Conservation (phyloP, 2,888 invertebrate species). For the Drosophila cognata region DNA sequence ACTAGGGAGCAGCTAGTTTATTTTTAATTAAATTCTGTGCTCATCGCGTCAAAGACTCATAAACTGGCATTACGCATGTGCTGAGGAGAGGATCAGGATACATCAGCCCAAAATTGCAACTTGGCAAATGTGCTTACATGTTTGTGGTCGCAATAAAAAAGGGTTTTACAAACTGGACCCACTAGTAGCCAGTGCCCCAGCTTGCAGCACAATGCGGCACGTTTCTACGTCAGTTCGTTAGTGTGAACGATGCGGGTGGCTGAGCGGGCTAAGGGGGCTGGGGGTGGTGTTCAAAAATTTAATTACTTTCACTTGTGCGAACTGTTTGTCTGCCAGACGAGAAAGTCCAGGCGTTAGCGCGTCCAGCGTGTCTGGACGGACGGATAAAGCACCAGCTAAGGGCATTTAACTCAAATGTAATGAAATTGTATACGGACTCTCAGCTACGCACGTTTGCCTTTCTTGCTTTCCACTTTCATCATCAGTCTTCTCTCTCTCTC, state of each 20-base stretch:
- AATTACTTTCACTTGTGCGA: conserved; percentile 79
- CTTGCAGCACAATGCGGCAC: conserved; percentile 38
- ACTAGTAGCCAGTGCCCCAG: conserved; percentile 12
- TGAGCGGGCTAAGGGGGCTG: background rate
- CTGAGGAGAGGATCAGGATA: conserved; percentile 17
- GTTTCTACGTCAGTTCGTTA: conserved; percentile 67
- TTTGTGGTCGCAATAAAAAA: conserved; percentile 71
- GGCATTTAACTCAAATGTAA: conserved; percentile 77
- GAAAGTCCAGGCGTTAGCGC: conserved; percentile 3
- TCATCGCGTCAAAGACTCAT: conserved; percentile 51
- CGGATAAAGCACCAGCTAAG: conserved; percentile 55
- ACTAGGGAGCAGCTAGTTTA: conserved; percentile 48
- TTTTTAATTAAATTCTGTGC: conserved; percentile 72
- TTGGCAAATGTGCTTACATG: conserved; percentile 73
- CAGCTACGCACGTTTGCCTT: conserved; percentile 57
- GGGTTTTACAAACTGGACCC: conserved; percentile 48
- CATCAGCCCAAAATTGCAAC: conserved; percentile 52
- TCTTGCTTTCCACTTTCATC: conserved; percentile 16
- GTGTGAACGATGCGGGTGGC: conserved; percentile 58
- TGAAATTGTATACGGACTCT: conserved; percentile 62
- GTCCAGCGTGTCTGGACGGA: conserved; percentile 6
- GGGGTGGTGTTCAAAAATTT: conserved; percentile 66
- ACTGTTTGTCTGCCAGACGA: conserved; percentile 63
- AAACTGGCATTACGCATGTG: conserved; percentile 62
- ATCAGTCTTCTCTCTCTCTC: background rate